These are phyloP conservation scores for Pluvialis apricaria DNA, from an alignment of 2,113 vertebrate species.

Conservation along the genomic window DNA sequence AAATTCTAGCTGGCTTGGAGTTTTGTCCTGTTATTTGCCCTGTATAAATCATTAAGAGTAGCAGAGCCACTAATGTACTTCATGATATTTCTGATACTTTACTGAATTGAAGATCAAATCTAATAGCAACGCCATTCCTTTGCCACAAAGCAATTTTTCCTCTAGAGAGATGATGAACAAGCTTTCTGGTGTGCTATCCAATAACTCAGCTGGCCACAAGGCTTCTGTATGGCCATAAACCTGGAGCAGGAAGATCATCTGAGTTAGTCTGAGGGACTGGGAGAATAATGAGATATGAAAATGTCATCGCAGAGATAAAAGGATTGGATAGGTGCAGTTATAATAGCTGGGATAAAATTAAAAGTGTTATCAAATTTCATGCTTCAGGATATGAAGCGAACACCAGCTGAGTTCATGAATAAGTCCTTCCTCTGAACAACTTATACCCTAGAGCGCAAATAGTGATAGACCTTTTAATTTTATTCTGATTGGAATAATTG, in stretches of 20 bases:
- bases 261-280: not conserved
- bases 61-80: not conserved
- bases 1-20: not conserved
- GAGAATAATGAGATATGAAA: not conserved
- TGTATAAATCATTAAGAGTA: not conserved
- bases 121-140: not conserved
- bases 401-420: not conserved
- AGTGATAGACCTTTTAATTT: not conserved
- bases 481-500: not conserved
- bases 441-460: not conserved
- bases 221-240: not conserved
- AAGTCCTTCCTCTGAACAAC: not conserved
- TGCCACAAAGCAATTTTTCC: not conserved
- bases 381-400: not conserved
- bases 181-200: not conserved
- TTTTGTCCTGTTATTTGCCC: not conserved
- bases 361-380: not conserved
- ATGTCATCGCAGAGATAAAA: not conserved
- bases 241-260: not conserved
- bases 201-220: not conserved
- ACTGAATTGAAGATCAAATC: not conserved
- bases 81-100: not conserved
- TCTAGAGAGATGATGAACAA: not conserved
- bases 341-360: not conserved
- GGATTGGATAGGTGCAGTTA: not conserved